phyloP scores from a whole-genome alignment of 2,113 vertebrate species.

The Pachyramphus minor region DNA sequence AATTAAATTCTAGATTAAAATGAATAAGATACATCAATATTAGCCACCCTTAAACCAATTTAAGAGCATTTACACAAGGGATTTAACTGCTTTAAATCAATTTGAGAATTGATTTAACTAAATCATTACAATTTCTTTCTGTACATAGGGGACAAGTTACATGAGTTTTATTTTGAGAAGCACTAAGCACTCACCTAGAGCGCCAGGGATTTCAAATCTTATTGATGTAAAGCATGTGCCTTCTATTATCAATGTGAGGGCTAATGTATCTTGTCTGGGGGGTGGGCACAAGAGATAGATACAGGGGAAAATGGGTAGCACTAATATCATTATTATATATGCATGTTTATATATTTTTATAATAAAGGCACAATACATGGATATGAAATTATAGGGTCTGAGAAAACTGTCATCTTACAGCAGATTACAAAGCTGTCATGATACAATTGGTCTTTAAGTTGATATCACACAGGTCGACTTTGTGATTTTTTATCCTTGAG shows the following conservation, averaged over 20 bases:
- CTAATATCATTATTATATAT: background rate
- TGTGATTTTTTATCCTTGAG: background rate
- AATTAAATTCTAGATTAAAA: conserved; percentile 38
- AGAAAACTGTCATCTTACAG: background rate
- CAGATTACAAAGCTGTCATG: background rate
- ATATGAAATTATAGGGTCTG: background rate
- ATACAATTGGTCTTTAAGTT: background rate
- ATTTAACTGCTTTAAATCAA: conserved; percentile 34
- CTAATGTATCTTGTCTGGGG: background rate
- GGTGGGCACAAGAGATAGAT: background rate
- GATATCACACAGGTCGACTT: rapidly evolving
- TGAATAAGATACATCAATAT: conserved; percentile 11
- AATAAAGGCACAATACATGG: background rate
- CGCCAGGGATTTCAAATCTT: background rate
- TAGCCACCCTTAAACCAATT: conserved; percentile 6
- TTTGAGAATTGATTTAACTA: conserved; percentile 32
- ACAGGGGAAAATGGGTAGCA: background rate
- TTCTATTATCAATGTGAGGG: background rate
- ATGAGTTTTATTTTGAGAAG: background rate
- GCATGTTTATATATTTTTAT: background rate
- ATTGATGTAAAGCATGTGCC: background rate
- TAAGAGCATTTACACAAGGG: background rate
- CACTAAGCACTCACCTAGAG: background rate
- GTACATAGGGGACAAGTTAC: background rate
- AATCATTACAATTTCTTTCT: conserved; percentile 4